phyloP scores from a whole-genome alignment of 2,113 vertebrate species.

The Gobius niger region DNA sequence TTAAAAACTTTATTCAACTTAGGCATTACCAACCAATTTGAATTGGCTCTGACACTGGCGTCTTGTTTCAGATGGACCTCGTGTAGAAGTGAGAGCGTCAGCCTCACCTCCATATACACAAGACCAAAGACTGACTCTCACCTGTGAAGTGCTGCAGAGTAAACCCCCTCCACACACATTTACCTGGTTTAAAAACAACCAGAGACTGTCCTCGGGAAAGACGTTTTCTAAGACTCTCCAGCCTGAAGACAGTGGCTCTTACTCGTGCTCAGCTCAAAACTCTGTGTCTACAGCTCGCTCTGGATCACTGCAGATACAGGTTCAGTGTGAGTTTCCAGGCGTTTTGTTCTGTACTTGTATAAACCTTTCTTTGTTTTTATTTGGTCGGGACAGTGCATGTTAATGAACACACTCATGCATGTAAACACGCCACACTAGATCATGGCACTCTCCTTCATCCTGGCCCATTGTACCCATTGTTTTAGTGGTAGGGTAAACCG shows the following conservation, averaged over 20 bases:
- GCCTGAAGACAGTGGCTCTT: constrained; percentile 4
- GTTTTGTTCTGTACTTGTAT: too few species aligned
- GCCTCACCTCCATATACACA: neutral
- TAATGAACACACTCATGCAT: too few species aligned
- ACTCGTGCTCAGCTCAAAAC: constrained; percentile 33
- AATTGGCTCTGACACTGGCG: neutral
- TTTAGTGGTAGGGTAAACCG: too few species aligned
- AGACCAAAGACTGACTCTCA: constrained; percentile 16
- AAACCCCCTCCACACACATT: neutral
- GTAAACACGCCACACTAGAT: too few species aligned
- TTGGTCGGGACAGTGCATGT: too few species aligned
- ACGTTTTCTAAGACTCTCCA: rapidly evolving
- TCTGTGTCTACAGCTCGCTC: rapidly evolving
- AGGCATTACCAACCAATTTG: too few species aligned
- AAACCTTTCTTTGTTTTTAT: too few species aligned
- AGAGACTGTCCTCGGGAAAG: rapidly evolving
- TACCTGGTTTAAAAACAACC: constrained; percentile 11
- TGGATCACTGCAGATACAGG: rapidly evolving
- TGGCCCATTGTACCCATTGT: too few species aligned
- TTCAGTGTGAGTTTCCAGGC: constrained; percentile 50
- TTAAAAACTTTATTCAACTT: too few species aligned
- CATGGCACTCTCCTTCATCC: too few species aligned
- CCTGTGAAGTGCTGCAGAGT: constrained; percentile 36
- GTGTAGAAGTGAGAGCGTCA: neutral
- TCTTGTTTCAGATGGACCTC: constrained; percentile 11